Evolutionary conservation across 2,797 vertebrate genomes (phyloP).

Genomic region (Falco novaeseelandiae): DNA sequence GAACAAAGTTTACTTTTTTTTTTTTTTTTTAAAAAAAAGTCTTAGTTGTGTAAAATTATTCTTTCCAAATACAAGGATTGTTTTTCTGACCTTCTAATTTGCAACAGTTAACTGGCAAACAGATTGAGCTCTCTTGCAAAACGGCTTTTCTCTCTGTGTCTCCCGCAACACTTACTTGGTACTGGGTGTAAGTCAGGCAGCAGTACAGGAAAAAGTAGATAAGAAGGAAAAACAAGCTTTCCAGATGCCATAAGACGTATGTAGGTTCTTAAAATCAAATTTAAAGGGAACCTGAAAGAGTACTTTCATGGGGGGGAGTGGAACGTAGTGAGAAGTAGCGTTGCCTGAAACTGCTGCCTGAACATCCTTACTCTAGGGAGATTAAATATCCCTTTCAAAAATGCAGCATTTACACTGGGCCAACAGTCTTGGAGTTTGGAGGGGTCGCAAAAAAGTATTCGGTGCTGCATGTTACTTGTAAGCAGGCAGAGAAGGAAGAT

Average conservation of each 20-base stretch:
- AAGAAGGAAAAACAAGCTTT: background rate
- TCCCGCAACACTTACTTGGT: background rate
- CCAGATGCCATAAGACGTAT: background rate
- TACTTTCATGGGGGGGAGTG: background rate
- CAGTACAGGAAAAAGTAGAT: background rate
- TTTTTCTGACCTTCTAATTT: slow-evolving; percentile 37
- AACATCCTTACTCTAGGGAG: background rate
- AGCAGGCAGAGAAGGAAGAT: background rate
- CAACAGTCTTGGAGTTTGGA: background rate
- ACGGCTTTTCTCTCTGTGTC: background rate
- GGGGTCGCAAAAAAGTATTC: background rate
- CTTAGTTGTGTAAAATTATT: background rate
- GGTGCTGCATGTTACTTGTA: background rate
- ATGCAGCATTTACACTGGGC: background rate
- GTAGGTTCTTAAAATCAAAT: background rate
- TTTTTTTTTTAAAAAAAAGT: background rate
- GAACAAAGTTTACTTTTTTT: background rate
- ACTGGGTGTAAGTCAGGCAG: background rate
- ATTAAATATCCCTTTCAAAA: background rate
- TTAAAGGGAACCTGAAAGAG: background rate
- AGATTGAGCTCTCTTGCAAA: background rate
- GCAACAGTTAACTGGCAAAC: background rate
- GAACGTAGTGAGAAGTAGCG: background rate
- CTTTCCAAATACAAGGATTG: slow-evolving; percentile 8
- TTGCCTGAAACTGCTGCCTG: background rate